Evolutionary conservation across 2,797 vertebrate species (phyloP).

Genomic region (Oryzias sinensis): DNA sequence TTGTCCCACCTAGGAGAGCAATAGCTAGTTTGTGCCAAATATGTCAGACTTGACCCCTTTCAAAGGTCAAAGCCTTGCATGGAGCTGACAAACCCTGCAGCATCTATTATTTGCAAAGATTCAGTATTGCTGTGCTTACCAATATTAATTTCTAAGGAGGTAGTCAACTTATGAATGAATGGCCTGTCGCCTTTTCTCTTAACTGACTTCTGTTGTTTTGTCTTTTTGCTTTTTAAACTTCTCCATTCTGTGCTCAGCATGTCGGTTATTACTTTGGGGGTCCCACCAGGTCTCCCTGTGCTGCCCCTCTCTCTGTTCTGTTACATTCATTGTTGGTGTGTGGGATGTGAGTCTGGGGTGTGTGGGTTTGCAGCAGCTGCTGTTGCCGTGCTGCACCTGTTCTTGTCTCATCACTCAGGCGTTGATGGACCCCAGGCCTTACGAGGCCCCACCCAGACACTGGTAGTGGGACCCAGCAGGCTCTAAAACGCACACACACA

Average conservation of each 20-base stretch:
- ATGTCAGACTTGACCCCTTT: conserved; percentile 12
- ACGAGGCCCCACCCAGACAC: conserved; percentile 71
- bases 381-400: conserved; percentile 74
- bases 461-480: conserved; percentile 40
- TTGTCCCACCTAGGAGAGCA: conserved; percentile 7
- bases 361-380: conserved; percentile 70
- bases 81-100: conserved; percentile 11
- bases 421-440: conserved; percentile 74
- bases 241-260: conserved; percentile 7
- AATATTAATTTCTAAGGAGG: conserved; percentile 11
- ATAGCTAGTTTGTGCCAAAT: conserved; percentile 23
- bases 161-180: conserved; percentile 1
- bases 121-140: conserved; percentile 1
- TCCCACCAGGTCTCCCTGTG: conserved; percentile 14
- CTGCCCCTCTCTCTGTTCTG: conserved; percentile 29
- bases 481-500: conserved; percentile 15
- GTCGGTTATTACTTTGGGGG: conserved; percentile 13
- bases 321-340: conserved; percentile 38
- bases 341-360: conserved; percentile 28
- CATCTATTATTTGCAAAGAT: conserved; percentile 2
- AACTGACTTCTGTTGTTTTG: conserved; percentile 1
- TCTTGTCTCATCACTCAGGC: conserved; percentile 72
- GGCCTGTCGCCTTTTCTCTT: conserved; percentile 2
- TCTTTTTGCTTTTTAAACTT: conserved; percentile 23
- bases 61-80: conserved; percentile 36